Conservation (phyloP, 1,140 invertebrate species). For the Anastatus disparis region DNA sequence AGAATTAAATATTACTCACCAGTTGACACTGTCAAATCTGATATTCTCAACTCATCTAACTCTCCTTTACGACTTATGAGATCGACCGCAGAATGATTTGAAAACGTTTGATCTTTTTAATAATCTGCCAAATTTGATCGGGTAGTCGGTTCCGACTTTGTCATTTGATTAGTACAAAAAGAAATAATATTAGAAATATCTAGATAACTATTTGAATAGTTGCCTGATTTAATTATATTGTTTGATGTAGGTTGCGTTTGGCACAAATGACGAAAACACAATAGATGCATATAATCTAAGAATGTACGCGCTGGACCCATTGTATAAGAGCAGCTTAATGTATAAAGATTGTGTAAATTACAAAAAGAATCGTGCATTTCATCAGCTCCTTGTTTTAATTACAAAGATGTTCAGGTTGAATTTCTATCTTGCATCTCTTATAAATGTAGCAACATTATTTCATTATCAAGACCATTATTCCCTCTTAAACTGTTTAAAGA, state of each 20-base stretch:
- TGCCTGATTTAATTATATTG: constrained; percentile 38
- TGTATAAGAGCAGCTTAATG: constrained; percentile 43
- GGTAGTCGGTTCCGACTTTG: constrained; percentile 57
- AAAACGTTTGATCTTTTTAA: constrained; percentile 50
- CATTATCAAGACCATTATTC: constrained; percentile 60
- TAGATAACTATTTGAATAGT: constrained; percentile 43
- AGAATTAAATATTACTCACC: constrained; percentile 44
- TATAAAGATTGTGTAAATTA: constrained; percentile 47
- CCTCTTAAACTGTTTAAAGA: constrained; percentile 42
- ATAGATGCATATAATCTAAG: constrained; percentile 46
- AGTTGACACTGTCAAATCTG: constrained; percentile 56
- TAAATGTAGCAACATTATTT: constrained; percentile 68
- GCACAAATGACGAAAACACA: constrained; percentile 45
- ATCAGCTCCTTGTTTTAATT: constrained; percentile 52
- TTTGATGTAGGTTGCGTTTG: constrained; percentile 43
- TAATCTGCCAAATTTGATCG: constrained; percentile 60
- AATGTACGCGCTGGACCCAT: constrained; percentile 29
- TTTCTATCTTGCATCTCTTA: constrained; percentile 68
- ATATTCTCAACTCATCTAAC: constrained; percentile 45
- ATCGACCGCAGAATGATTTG: constrained; percentile 50
- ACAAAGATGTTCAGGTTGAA: constrained; percentile 54
- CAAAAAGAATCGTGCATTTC: constrained; percentile 47
- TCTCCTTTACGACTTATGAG: constrained; percentile 46
- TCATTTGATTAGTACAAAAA: constrained; percentile 47
- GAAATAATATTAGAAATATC: constrained; percentile 44